These are phyloP conservation scores for Nautilus pompilius DNA, from an alignment of 1,140 invertebrate species.

Conservation along the genomic window DNA sequence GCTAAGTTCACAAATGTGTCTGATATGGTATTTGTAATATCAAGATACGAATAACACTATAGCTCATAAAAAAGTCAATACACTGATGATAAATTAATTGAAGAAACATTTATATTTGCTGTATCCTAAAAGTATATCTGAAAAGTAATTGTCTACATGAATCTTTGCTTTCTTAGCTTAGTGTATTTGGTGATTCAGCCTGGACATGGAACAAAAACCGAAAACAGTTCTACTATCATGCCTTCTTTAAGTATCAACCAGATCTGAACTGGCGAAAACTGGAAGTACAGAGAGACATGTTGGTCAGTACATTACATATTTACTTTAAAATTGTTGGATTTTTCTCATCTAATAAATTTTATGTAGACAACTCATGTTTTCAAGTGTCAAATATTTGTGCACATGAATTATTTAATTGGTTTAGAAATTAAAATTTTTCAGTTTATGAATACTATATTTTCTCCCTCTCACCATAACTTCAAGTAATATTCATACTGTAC, in stretches of 20 bases:
- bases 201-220: constrained; percentile 67
- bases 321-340: not conserved
- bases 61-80: too few relatives aligned
- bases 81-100: too few relatives aligned
- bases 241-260: constrained; percentile 70
- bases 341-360: not conserved
- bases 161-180: constrained; percentile 25
- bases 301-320: constrained; percentile 25
- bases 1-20: too few relatives aligned
- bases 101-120: too few relatives aligned
- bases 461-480: not conserved
- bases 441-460: not conserved
- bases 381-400: too few relatives aligned
- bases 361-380: too few relatives aligned
- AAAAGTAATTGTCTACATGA: too few relatives aligned
- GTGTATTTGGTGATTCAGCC: constrained; percentile 65
- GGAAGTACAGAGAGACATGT: constrained; percentile 64
- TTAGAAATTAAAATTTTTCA: too few relatives aligned
- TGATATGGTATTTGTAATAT: too few relatives aligned
- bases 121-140: too few relatives aligned
- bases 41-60: too few relatives aligned
- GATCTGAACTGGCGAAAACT: constrained; percentile 72
- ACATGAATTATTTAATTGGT: too few relatives aligned
- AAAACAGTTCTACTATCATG: constrained; percentile 74
- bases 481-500: not conserved